Evolutionary conservation across 23 tunicate species (phyloP).

Genomic region (Ascidia mentula): DNA sequence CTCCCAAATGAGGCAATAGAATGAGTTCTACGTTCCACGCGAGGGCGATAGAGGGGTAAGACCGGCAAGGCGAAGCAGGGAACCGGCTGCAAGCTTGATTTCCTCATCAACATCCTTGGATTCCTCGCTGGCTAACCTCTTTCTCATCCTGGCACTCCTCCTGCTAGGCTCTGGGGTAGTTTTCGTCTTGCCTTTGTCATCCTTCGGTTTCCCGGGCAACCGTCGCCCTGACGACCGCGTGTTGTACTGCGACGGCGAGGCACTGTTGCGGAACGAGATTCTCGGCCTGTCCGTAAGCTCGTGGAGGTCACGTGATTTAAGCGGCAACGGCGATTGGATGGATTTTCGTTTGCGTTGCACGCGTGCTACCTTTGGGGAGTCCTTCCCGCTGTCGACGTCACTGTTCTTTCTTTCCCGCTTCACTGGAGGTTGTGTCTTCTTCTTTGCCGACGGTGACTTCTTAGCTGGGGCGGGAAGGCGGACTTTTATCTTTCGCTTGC

Average conservation of each 20-base stretch:
- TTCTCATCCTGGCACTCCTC: constrained; percentile 19
- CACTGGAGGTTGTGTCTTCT: neutral
- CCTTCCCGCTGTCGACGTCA: constrained; percentile 93
- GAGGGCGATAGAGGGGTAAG: constrained; percentile 11
- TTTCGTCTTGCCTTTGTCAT: neutral
- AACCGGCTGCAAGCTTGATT: constrained; percentile 81
- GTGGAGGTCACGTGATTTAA: neutral
- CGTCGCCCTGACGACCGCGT: constrained; percentile 59
- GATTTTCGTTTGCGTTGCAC: neutral
- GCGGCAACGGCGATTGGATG: neutral
- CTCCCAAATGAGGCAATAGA: neutral
- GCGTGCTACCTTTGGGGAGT: constrained; percentile 62
- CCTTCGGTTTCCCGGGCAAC: constrained; percentile 1
- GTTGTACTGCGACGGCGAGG: constrained; percentile 38
- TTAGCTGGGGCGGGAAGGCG: neutral
- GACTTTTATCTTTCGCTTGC: neutral
- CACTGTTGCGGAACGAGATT: neutral
- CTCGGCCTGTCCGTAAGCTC: neutral
- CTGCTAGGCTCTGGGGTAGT: neutral
- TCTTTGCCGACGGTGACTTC: neutral
- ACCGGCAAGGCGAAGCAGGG: constrained; percentile 77
- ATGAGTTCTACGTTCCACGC: neutral
- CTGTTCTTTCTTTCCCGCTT: constrained; percentile 26
- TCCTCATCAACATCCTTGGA: constrained; percentile 60
- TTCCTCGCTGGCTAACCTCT: constrained; percentile 27